phyloP scores from a whole-genome alignment of 2,888 invertebrate genomes.

The Stenotaenia linearis region DNA sequence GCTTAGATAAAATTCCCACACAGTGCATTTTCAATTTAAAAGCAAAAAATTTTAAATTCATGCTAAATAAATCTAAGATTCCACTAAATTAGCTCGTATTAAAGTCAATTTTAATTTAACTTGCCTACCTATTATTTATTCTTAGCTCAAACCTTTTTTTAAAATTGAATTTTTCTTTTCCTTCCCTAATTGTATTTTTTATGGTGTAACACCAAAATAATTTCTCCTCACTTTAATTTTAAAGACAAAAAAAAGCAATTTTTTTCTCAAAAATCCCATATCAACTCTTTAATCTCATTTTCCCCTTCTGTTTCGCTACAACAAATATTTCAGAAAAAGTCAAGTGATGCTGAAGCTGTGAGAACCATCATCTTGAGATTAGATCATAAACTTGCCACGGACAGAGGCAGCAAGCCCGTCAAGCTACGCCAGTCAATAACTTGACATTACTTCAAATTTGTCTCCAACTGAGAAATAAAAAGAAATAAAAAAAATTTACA shows the following conservation, averaged over 20 bases:
- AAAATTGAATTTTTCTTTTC: too few species aligned
- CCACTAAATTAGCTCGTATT: too few species aligned
- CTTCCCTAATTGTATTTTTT: background rate
- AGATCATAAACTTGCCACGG: background rate
- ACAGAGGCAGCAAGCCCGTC: background rate
- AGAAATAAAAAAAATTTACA: background rate
- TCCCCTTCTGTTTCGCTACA: background rate
- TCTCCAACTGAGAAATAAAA: background rate
- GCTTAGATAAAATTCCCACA: too few species aligned
- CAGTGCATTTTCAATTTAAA: too few species aligned
- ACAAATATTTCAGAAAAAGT: background rate
- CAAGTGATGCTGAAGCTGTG: background rate
- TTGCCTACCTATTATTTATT: too few species aligned
- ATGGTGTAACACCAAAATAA: background rate
- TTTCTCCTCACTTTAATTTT: background rate
- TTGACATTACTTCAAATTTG: background rate
- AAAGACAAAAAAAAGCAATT: background rate
- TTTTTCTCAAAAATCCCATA: background rate
- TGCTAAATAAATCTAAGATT: too few species aligned
- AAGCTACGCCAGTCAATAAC: background rate
- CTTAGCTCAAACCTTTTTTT: too few species aligned
- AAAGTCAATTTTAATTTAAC: too few species aligned
- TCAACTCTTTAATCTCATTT: background rate
- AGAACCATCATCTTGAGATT: conserved; percentile 12
- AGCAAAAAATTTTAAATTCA: too few species aligned